Percentiles rank a stretch among this genome's conserved stretches.
phyloP scores from a whole-genome alignment of 2,797 vertebrate species.

The Premnoplex brunnescens region DNA sequence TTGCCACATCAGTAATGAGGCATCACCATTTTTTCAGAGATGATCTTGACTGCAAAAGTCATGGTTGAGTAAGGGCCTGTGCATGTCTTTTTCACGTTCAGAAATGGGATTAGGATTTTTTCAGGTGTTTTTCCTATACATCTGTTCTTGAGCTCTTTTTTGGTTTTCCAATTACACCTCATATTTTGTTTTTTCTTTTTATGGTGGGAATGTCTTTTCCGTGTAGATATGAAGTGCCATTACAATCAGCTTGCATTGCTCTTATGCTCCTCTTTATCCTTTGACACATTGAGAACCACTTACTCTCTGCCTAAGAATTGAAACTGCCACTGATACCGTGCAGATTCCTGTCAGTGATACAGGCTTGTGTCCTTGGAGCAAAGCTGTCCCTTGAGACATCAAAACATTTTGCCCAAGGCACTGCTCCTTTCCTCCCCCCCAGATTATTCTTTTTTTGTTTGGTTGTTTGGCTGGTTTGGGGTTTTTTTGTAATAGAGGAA shows the following conservation, averaged over 20 bases:
- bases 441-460: neutral
- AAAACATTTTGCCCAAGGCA: neutral
- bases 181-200: neutral
- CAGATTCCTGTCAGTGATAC: neutral
- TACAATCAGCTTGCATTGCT: neutral
- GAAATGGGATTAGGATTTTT: neutral
- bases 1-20: neutral
- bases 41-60: neutral
- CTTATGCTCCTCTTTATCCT: neutral
- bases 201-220: neutral
- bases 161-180: neutral
- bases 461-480: neutral
- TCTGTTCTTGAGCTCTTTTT: neutral
- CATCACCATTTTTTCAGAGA: neutral
- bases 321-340: rapidly evolving
- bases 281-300: neutral
- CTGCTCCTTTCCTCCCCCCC: neutral
- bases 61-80: rapidly evolving
- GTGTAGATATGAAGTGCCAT: neutral
- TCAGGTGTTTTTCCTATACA: rapidly evolving
- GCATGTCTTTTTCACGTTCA: neutral
- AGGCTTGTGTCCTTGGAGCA: neutral
- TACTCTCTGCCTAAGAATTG: neutral
- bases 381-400: neutral
- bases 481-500: neutral